phyloP scores from a whole-genome alignment of 2,113 vertebrate species.

The Rhinolophus sinicus region DNA sequence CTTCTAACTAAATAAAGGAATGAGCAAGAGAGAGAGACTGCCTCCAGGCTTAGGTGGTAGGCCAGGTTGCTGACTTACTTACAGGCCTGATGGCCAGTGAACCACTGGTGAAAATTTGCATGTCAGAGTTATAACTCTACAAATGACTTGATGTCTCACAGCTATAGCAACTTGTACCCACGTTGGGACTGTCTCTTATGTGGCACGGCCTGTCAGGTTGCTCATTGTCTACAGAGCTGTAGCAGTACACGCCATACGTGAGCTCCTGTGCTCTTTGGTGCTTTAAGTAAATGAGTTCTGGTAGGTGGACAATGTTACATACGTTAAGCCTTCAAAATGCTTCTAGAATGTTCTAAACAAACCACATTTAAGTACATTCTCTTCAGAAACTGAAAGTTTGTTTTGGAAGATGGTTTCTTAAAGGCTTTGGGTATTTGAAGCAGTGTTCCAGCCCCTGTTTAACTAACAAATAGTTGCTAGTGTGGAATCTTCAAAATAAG shows the following conservation, averaged over 20 bases:
- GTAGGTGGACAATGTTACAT: background rate
- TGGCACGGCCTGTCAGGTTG: fast-evolving
- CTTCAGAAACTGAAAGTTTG: background rate
- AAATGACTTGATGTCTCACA: background rate
- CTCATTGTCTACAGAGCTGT: background rate
- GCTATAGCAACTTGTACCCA: background rate
- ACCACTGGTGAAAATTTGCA: too few species aligned
- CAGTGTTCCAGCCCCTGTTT: background rate
- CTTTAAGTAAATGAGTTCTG: background rate
- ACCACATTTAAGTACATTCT: background rate
- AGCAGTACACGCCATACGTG: fast-evolving
- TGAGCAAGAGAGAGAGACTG: background rate
- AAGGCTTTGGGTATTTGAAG: background rate
- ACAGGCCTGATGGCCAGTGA: background rate
- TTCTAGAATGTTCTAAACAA: background rate
- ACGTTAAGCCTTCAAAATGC: background rate
- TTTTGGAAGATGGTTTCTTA: background rate
- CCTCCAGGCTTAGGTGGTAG: background rate
- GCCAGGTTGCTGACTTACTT: background rate
- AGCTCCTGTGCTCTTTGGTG: background rate
- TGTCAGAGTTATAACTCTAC: background rate
- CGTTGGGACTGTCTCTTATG: background rate
- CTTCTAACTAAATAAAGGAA: background rate
- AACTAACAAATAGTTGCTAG: background rate
- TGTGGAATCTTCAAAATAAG: background rate